Evolutionary conservation across 2,888 invertebrate genomes (phyloP).

Genomic region (Pollenia angustigena): DNA sequence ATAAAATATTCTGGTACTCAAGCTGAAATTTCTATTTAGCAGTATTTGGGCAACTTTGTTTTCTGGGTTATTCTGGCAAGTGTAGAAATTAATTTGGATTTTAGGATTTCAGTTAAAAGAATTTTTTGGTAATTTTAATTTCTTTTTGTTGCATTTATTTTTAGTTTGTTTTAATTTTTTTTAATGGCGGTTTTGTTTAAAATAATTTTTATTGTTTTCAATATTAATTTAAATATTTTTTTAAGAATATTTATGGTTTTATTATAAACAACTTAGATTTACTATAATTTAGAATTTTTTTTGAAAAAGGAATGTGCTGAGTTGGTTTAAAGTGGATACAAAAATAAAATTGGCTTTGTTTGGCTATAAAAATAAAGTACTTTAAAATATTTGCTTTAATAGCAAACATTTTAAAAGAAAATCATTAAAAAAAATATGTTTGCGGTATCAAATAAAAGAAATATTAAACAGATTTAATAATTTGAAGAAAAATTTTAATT

Average conservation of each 20-base stretch:
- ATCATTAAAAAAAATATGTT: background rate
- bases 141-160: background rate
- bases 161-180: constrained; percentile 2
- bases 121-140: background rate
- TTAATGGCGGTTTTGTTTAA: background rate
- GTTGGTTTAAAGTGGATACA: background rate
- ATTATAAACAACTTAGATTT: constrained; percentile 1
- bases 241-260: constrained; percentile 15
- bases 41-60: background rate
- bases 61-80: background rate
- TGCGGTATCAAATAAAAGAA: background rate
- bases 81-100: constrained; percentile 12
- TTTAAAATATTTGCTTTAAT: background rate
- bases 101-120: background rate
- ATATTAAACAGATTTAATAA: background rate
- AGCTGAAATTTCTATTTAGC: background rate
- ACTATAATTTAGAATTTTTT: background rate
- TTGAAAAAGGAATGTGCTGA: background rate
- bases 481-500: no score
- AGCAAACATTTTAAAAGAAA: background rate
- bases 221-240: constrained; percentile 34
- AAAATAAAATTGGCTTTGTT: background rate
- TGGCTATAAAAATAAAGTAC: background rate
- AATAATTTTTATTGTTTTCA: constrained; percentile 5
- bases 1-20: background rate